These are phyloP conservation scores for Cephalopterus ornatus DNA, from an alignment of 2,113 vertebrate species.

Conservation along the genomic window DNA sequence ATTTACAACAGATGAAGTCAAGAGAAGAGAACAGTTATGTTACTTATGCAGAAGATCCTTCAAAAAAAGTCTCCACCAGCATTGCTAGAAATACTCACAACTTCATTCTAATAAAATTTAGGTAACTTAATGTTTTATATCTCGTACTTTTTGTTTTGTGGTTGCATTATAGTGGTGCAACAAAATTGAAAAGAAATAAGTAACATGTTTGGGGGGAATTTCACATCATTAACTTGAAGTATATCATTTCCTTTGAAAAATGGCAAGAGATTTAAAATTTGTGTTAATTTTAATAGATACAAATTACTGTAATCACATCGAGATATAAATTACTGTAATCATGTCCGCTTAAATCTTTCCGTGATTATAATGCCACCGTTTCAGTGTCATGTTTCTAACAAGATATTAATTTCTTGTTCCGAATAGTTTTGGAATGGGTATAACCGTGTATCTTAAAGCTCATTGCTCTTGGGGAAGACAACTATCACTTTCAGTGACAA, in stretches of 20 bases:
- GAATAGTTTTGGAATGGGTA: neutral
- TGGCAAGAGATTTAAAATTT: slow-evolving; percentile 5
- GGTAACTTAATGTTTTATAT: neutral
- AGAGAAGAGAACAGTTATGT: neutral
- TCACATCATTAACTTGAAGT: neutral
- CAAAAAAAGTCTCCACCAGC: neutral
- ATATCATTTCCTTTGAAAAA: slow-evolving; percentile 23
- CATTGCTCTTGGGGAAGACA: neutral
- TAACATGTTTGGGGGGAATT: neutral
- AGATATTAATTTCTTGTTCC: neutral
- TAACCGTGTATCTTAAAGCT: neutral
- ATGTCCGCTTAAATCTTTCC: neutral
- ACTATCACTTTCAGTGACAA: neutral
- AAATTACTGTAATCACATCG: slow-evolving; percentile 28
- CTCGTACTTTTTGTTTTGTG: neutral
- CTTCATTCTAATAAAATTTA: neutral
- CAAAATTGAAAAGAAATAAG: neutral
- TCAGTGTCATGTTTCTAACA: slow-evolving; percentile 1
- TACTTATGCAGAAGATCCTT: neutral
- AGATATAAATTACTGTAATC: slow-evolving; percentile 45
- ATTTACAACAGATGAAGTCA: neutral
- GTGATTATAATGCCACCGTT: slow-evolving; percentile 13
- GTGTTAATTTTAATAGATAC: slow-evolving; percentile 38
- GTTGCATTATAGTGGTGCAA: neutral
- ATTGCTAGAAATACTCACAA: neutral